Base-by-base conservation (phyloP, 2,888 invertebrate species). In the Sphinx pinastri region DNA sequence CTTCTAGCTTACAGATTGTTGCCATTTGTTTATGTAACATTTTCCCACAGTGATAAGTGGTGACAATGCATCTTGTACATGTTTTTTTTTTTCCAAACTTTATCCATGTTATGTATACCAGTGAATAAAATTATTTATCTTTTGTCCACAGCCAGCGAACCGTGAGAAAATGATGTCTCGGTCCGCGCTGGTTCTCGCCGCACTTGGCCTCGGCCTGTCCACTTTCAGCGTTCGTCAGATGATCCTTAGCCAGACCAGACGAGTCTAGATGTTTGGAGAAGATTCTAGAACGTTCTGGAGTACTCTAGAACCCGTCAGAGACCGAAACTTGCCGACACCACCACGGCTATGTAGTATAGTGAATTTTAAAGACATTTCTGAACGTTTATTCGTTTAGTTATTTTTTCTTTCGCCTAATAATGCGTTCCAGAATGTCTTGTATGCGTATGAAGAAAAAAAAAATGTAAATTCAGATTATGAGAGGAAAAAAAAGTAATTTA, bases 211-310 rank as follows among this genome's bases (percentile, higher is more conserved):
- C 31, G 95, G 95, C 25, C 85, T 95, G 0, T 95, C 95, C 72
- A 95, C 95, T 59, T 95, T 95, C 88, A 95, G 95, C 88, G 92
- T 95, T 68, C 95, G 95, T 79, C 95, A 95, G 79, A 94, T 95
- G 94, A 87, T 95, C 78, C 84, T 94, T 73, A 90, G 85, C 80
- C 94, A 94, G 75, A 84, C 90, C 75, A 88, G 92, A 79, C 83
- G 93, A 80, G 81, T 93, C 83, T 93, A 91, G 80, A 76, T 70
- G 52, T 54, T 54, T 25, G 51, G 14, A 54, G 47, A 54, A 47
- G 70, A 67, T 69, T 71, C 74, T 77, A 78, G 76, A 75, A 73
- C 71, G 51, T 71, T 71, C 74, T 77, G 77, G 76, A 75, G 71
- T 70, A 38, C 71, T 71, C 76, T 72, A 76, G 70, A 54, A 69